Evolutionary conservation across 2,888 invertebrate species (phyloP), one percentile per base, ranked within the genome.

Genomic region (Mythimna loreyi): DNA sequence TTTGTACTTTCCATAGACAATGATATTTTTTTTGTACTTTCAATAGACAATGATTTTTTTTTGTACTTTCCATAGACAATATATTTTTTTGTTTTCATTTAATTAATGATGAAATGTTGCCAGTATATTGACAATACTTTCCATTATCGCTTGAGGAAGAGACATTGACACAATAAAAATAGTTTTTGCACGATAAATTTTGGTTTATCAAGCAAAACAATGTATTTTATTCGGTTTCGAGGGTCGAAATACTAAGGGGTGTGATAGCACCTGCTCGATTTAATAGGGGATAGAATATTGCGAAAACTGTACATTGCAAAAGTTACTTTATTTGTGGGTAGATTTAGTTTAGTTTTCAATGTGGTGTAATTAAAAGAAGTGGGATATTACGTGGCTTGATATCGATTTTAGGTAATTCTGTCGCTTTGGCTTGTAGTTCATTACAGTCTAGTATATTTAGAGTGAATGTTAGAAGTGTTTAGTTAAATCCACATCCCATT

Each of bases 181-280:
- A 56, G 69, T 77, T 82, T 80, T 80, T 72, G 78, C 82, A 56
- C 52, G 30, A 72, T 65, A 67, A 55, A 73, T 73, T 72, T 67
- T 66, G 76, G 71, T 82, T 69, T 67, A 71, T 57, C 45, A 55
- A 58, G 49, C 59, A 64, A 78, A 82, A 77, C 68, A 67, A 66
- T 78, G 55, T 64, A 61, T 61, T 62, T 67, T 52, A 49, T 77
- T 57, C 28, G 4, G 30, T 63, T 75, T 66, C 56, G 69, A 77
- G 78, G 72, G 69, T 68, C 56, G 30, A 9, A 13, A 33, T 19
- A 21, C 55, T 62, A 53, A 49, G 72, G 80, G 81, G 80, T 72
- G 60, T 75, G 50, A 71, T 69, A 62, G 13, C 82, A 82, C 82
- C 82, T 82, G 82, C 82, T 59, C 60, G 6, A 66, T 77, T n/a